Conservation (phyloP, 2,888 invertebrate species). For the Dusona sp. region DNA sequence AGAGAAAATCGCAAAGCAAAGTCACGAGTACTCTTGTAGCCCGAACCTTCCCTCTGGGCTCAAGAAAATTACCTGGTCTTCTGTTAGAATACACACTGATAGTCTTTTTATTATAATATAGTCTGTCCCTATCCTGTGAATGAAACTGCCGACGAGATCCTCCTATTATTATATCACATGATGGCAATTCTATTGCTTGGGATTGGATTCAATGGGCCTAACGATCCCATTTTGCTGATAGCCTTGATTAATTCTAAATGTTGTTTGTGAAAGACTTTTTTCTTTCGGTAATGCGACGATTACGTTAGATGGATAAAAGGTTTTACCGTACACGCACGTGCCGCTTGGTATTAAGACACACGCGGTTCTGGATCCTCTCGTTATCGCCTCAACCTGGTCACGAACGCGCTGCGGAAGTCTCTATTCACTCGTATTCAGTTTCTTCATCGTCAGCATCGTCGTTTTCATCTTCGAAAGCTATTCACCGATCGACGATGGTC, state of each 20-base stretch:
- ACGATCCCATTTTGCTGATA: constrained; percentile 57
- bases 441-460: constrained; percentile 17
- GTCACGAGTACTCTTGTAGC: constrained; percentile 52
- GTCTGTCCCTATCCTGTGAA: constrained; percentile 56
- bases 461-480: constrained; percentile 13
- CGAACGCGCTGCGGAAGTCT: constrained; percentile 68
- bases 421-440: constrained; percentile 57
- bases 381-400: constrained; percentile 70
- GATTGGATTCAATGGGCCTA: constrained; percentile 61
- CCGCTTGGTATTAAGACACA: constrained; percentile 45
- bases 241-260: constrained; percentile 60
- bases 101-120: constrained; percentile 56
- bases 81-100: constrained; percentile 58
- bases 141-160: constrained; percentile 51
- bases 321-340: constrained; percentile 46
- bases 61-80: constrained; percentile 65
- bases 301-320: constrained; percentile 48
- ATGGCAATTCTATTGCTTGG: constrained; percentile 56
- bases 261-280: constrained; percentile 11
- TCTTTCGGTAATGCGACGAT: constrained; percentile 38
- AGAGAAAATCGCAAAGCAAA: constrained; percentile 49
- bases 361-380: constrained; percentile 42
- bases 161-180: constrained; percentile 48
- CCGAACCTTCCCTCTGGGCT: constrained; percentile 60
- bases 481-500: constrained; percentile 41